These are phyloP conservation scores for Glandiceps talaboti DNA, from an alignment of 53 echinoderm and acorn worm species.

Conservation along the genomic window DNA sequence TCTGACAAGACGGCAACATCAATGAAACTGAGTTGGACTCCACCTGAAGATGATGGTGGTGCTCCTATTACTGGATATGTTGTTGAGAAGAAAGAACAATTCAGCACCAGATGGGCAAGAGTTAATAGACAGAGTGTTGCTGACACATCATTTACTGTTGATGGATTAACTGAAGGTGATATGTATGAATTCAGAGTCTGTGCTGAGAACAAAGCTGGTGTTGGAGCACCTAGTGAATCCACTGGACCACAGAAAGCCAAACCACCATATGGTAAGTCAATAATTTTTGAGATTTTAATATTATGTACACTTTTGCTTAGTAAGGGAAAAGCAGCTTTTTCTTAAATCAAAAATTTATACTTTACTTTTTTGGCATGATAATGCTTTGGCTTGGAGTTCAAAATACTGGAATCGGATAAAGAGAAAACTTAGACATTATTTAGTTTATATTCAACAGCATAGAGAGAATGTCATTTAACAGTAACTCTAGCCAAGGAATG, in stretches of 20 bases:
- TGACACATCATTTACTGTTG: slow-evolving; percentile 54
- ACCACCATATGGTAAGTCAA: slow-evolving; percentile 48
- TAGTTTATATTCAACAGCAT: too few relatives aligned
- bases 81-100: not conserved
- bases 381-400: too few relatives aligned
- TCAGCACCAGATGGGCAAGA: not conserved
- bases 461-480: too few relatives aligned
- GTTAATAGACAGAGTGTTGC: slow-evolving; percentile 17
- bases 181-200: slow-evolving; percentile 90
- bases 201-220: slow-evolving; percentile 88
- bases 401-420: too few relatives aligned
- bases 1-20: not conserved
- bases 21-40: slow-evolving; percentile 52
- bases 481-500: too few relatives aligned
- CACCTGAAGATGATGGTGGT: slow-evolving; percentile 70
- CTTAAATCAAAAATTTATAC: too few relatives aligned
- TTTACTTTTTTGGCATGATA: too few relatives aligned
- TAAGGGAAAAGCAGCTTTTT: too few relatives aligned
- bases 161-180: slow-evolving; percentile 66
- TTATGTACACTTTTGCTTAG: too few relatives aligned
- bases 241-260: slow-evolving; percentile 62
- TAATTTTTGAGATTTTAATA: too few relatives aligned
- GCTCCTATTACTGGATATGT: slow-evolving; percentile 12
- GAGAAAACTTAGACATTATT: too few relatives aligned
- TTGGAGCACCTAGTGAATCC: slow-evolving; percentile 85